phyloP scores from a whole-genome alignment of 1,140 invertebrate genomes.

The Lepidostoma basale region DNA sequence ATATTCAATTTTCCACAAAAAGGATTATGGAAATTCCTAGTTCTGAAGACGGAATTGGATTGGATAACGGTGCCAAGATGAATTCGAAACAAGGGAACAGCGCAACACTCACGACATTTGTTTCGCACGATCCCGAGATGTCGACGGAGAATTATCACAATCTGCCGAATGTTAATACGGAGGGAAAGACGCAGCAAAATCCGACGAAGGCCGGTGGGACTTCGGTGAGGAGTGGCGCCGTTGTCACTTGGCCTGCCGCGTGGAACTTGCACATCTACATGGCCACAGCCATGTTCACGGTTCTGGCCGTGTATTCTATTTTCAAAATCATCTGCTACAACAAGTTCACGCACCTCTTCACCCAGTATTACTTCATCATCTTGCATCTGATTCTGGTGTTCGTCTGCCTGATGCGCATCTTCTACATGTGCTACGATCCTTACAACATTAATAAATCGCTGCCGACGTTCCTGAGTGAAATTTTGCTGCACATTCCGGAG shows the following conservation, averaged over 20 bases:
- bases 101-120: slow-evolving; percentile 56
- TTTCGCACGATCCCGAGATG: slow-evolving; percentile 57
- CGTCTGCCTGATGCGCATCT: slow-evolving; percentile 79
- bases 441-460: slow-evolving; percentile 83
- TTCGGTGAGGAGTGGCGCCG: slow-evolving; percentile 49
- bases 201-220: slow-evolving; percentile 51
- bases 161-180: slow-evolving; percentile 57
- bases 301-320: slow-evolving; percentile 81
- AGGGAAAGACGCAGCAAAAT: slow-evolving; percentile 54
- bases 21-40: slow-evolving; percentile 52
- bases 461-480: slow-evolving; percentile 77
- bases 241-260: slow-evolving; percentile 75
- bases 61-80: slow-evolving; percentile 48
- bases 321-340: slow-evolving; percentile 82
- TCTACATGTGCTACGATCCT: slow-evolving; percentile 87
- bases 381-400: slow-evolving; percentile 80
- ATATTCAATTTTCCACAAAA: slow-evolving; percentile 58
- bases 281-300: slow-evolving; percentile 79
- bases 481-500: slow-evolving; percentile 81
- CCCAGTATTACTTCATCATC: slow-evolving; percentile 82
- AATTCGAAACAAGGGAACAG: slow-evolving; percentile 48
- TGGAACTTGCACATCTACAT: slow-evolving; percentile 90
- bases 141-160: slow-evolving; percentile 61
- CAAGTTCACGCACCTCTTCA: slow-evolving; percentile 78
- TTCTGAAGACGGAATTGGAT: slow-evolving; percentile 53